Conservation (phyloP, 2,113 vertebrate species). For the Sialia sialis region DNA sequence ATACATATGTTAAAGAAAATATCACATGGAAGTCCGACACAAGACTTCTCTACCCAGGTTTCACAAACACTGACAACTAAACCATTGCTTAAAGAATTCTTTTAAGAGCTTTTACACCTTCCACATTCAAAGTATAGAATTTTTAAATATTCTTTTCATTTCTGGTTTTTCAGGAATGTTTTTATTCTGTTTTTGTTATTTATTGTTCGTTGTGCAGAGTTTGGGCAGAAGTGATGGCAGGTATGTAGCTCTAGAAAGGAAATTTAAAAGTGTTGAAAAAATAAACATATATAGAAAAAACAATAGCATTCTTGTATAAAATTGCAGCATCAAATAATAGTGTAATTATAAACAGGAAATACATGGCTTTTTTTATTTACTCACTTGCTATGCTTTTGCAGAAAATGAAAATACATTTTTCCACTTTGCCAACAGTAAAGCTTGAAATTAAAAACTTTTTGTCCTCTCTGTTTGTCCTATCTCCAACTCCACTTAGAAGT, state of each 20-base stretch:
- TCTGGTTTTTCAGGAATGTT: not conserved
- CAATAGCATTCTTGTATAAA: not conserved
- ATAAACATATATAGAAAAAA: not conserved
- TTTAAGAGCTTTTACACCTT: not conserved
- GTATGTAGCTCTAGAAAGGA: not conserved
- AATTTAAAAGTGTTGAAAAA: not conserved
- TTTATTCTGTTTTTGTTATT: not conserved
- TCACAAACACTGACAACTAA: not conserved
- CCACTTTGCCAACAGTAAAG: not conserved
- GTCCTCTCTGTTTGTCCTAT: not conserved
- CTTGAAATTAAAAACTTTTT: not conserved
- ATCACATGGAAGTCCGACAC: not conserved
- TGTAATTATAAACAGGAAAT: not conserved
- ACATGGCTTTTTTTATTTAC: not conserved
- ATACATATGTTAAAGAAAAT: not conserved
- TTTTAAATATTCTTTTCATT: not conserved
- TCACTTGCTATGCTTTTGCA: not conserved
- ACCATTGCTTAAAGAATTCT: not conserved
- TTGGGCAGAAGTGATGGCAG: not conserved
- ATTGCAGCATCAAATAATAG: not conserved
- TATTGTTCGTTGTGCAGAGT: not conserved
- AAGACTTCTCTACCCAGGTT: not conserved
- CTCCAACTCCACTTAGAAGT: not conserved
- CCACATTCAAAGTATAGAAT: not conserved
- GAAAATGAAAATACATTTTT: not conserved